Base-by-base conservation (phyloP, 2,113 vertebrate genomes). In the Ahaetulla prasina region DNA sequence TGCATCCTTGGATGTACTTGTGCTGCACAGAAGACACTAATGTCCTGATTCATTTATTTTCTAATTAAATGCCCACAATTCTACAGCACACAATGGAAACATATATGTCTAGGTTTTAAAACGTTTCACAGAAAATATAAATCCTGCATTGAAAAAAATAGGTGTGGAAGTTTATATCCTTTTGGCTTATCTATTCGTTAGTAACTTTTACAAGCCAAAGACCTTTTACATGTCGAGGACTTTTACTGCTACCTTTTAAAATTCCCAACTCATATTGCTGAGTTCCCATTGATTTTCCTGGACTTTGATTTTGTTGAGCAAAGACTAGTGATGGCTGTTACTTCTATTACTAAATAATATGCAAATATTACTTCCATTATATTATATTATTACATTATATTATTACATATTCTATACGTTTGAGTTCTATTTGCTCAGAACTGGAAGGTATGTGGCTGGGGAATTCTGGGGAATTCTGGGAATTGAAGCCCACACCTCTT, bases 161-260 rank as follows among this genome's bases (percentile, higher is more conserved):
- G 55, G 95, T 87, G 93, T 96, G 96, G 95, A 96, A 94, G 96
- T 96, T 92, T 95, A 94, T 10, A 0, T 94, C 93, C 94, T 95
- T 93, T 93, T 39, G 93, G 68, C 92, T 96, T 96, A 95, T 94
- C 94, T 95, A 91, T 85, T 96, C 92, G n/a, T 63, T 87, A 91
- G 94, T 96, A 94, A 96, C 93, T 95, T 96, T 95, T 94, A 94
- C 87, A 88, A 96, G 94, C 49, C 93, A 95, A 93, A 91, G 91
- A 95, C 94, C 94, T 93, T 96, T 96, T 95, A 94, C 94, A 35
- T 53, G 35, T 16, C 12, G 85, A 16, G 35, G 50, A 25, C 35
- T 35, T 5, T 94, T 91, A 93, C 91, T 95, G 92, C 92, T 95
- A 89, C 52, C 60, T 74, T 94, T 95, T 95, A 94, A 96, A 96